Base-by-base conservation (phyloP, 2,113 vertebrate species). In the Prolemur simus region DNA sequence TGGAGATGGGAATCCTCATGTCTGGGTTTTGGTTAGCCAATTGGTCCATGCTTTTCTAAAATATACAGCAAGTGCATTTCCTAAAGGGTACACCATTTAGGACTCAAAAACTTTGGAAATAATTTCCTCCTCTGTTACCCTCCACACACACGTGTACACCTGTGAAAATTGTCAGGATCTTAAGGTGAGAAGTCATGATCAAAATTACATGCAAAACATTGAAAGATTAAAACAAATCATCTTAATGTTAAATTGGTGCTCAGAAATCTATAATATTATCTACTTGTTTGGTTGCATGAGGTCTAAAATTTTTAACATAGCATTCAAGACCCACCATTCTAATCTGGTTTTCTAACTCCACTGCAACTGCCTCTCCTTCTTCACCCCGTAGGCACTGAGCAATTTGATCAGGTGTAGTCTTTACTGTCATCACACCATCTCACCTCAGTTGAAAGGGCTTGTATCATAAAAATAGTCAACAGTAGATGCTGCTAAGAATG, bases 161-260 rank as follows among this genome's bases (percentile, higher is more conserved):
- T 18, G 8, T 76, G 32, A 76, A 85, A 84, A 63, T 39, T 47
- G 18, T 77, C 25, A 52, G 12, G 6, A 45, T 39, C 5, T 66
- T 47, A 71, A 45, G 8, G 6, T 58, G 77, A 80, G 42, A 76
- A 80, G 6, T 66, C 27, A 21, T 77, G 52, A 77, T 74, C 11
- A 45, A 93, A 95, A 73, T 74, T 18, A 23, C 20, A 69, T 45
- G 34, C 21, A 47, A 80, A 87, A 73, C 56, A 11, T 25, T 81
- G 10, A 45, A 89, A 54, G n/a, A 71, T 78, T 49, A 8, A 27
- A 87, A 64, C 25, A 77, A 93, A 23, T 2, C 14, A 64, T 54
- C 18, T n/a, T 42, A 58, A 56, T 83, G 49, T 92, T 20, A 86
- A 58, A 45, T 92, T 78, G 74, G 27, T 91, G 52, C 37, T 56